Conservation (phyloP, 1,140 invertebrate species). For the Spodoptera litura region DNA sequence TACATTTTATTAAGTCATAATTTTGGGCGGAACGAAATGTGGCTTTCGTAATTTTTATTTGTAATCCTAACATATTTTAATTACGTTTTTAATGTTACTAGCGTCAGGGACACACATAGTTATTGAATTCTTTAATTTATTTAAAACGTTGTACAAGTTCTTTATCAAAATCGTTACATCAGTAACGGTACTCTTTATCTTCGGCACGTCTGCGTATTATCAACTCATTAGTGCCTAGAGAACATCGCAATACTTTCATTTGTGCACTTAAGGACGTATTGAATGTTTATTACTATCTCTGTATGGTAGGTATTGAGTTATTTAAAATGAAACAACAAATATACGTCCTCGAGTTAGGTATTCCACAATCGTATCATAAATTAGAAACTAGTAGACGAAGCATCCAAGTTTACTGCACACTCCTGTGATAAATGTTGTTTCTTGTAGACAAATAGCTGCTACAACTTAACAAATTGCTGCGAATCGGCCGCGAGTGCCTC, state of each 20-base stretch:
- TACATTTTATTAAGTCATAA: slow-evolving; percentile 79
- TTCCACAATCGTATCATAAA: slow-evolving; percentile 66
- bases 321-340: slow-evolving; percentile 51
- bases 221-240: slow-evolving; percentile 4
- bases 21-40: slow-evolving; percentile 72
- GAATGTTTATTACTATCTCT: slow-evolving; percentile 4
- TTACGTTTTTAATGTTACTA: slow-evolving; percentile 51
- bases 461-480: slow-evolving; percentile 68
- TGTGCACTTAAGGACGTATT: neutral
- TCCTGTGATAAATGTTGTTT: slow-evolving; percentile 67
- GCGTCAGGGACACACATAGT: slow-evolving; percentile 36
- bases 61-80: slow-evolving; percentile 55
- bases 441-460: slow-evolving; percentile 74
- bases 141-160: slow-evolving; percentile 43
- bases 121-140: slow-evolving; percentile 51
- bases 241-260: slow-evolving; percentile 6
- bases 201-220: slow-evolving; percentile 2
- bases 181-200: slow-evolving; percentile 27
- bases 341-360: slow-evolving; percentile 54
- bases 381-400: slow-evolving; percentile 55
- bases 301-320: slow-evolving; percentile 9
- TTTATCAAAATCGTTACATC: slow-evolving; percentile 31
- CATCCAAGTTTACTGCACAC: slow-evolving; percentile 51
- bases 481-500: slow-evolving; percentile 54
- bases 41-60: slow-evolving; percentile 50